Conservation (phyloP, 1,140 invertebrate species). For the Polyergus mexicanus region DNA sequence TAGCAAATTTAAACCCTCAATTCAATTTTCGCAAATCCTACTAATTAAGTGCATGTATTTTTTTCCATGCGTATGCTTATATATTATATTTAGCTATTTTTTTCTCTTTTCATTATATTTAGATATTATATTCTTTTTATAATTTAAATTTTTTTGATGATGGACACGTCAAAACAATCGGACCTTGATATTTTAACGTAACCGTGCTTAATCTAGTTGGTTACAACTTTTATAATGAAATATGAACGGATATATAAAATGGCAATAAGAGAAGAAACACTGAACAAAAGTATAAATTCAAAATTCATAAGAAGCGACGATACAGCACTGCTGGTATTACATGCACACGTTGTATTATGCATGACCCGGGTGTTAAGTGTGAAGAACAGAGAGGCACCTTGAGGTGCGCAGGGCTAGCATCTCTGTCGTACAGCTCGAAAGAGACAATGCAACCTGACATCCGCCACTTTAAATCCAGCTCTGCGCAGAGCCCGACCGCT, state of each 20-base stretch:
- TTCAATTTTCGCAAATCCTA: neutral
- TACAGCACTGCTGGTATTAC: slow-evolving; percentile 31
- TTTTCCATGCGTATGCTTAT: too few species aligned
- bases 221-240: neutral
- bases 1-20: too few species aligned
- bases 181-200: too few species aligned
- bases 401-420: slow-evolving; percentile 29
- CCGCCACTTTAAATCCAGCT: slow-evolving; percentile 66
- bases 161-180: too few species aligned
- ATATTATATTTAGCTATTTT: too few species aligned
- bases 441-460: slow-evolving; percentile 70
- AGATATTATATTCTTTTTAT: too few species aligned
- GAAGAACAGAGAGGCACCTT: slow-evolving; percentile 41
- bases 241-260: neutral
- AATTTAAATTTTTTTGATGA: too few species aligned
- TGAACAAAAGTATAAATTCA: neutral
- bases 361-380: slow-evolving; percentile 57
- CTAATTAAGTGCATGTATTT: neutral
- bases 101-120: too few species aligned
- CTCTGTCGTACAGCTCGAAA: slow-evolving; percentile 2
- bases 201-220: too few species aligned
- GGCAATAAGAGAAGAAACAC: neutral
- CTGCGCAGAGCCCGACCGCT: slow-evolving; percentile 22
- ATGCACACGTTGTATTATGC: slow-evolving; percentile 57
- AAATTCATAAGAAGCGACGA: neutral